Percentiles rank a stretch among this genome's conserved stretches.
Conservation (phyloP, 1,140 invertebrate genomes). For the Drosophila elegans region DNA sequence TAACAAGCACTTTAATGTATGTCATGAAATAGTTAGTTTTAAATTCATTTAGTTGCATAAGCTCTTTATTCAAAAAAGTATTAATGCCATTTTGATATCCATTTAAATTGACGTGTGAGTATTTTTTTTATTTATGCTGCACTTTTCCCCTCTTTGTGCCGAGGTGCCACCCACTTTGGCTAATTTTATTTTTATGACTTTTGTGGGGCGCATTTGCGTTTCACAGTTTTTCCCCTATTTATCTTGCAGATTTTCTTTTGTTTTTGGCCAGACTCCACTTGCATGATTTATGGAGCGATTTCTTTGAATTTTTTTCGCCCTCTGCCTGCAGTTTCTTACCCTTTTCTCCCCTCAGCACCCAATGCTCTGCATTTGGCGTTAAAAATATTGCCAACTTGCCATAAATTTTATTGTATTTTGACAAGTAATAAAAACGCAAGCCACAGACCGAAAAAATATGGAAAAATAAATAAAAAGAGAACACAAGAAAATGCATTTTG, state of each 20-base stretch:
- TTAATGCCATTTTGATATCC: background rate
- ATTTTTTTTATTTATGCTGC: conserved; percentile 3
- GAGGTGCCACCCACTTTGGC: conserved; percentile 34
- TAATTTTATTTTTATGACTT: conserved; percentile 80
- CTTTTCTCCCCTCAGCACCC: conserved; percentile 16
- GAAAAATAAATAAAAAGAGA: conserved; percentile 31
- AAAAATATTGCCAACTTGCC: conserved; percentile 74
- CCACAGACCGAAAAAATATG: conserved; percentile 50
- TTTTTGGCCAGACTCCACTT: conserved; percentile 53
- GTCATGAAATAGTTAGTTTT: too few species aligned
- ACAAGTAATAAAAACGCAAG: conserved; percentile 81
- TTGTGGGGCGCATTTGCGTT: conserved; percentile 57
- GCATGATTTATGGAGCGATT: conserved; percentile 68
- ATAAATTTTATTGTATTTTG: conserved; percentile 79
- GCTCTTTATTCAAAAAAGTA: background rate
- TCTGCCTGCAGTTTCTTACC: conserved; percentile 23
- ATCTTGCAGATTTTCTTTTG: conserved; percentile 41
- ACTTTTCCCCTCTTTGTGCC: background rate
- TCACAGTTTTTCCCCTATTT: conserved; percentile 27
- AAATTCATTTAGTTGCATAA: background rate
- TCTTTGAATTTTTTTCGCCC: conserved; percentile 50
- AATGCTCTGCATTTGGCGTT: conserved; percentile 63
- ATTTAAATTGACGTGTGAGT: conserved; percentile 7
- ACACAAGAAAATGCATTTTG: conserved; percentile 60
- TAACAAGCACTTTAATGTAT: too few species aligned